These are phyloP conservation scores for Heterocephalus glaber DNA, from an alignment of 2,113 vertebrate genomes.

Conservation along the genomic window DNA sequence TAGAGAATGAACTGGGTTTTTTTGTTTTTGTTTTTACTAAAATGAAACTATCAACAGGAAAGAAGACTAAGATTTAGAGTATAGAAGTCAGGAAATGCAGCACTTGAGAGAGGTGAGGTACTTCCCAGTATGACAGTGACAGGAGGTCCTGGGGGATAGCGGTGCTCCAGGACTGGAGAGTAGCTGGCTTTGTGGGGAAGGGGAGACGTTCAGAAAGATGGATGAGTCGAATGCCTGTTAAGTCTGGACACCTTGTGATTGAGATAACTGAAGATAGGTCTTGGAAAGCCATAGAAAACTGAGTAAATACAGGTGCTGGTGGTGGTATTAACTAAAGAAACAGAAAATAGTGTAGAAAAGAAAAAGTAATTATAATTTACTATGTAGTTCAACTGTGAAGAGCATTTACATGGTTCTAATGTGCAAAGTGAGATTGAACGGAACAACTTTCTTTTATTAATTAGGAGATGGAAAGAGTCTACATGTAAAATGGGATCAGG, in stretches of 20 bases:
- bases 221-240: background rate
- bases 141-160: background rate
- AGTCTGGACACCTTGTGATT: background rate
- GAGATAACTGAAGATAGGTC: background rate
- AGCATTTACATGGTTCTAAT: background rate
- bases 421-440: background rate
- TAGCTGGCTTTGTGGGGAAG: background rate
- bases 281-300: background rate
- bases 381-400: background rate
- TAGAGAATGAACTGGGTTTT: background rate
- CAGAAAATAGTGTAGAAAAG: background rate
- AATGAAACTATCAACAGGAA: background rate
- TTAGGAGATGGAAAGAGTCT: background rate
- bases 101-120: background rate
- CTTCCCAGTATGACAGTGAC: background rate
- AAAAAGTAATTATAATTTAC: constrained; percentile 15
- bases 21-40: background rate
- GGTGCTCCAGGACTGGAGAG: background rate
- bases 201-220: background rate
- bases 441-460: background rate
- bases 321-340: background rate
- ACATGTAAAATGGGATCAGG: background rate
- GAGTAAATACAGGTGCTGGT: background rate
- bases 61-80: background rate
- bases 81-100: background rate